A percentile compares a stretch with the other conserved stretches of the same genome.
Evolutionary conservation across 2,113 vertebrate species (phyloP).

Genomic region (Potamarius usumacintae): DNA sequence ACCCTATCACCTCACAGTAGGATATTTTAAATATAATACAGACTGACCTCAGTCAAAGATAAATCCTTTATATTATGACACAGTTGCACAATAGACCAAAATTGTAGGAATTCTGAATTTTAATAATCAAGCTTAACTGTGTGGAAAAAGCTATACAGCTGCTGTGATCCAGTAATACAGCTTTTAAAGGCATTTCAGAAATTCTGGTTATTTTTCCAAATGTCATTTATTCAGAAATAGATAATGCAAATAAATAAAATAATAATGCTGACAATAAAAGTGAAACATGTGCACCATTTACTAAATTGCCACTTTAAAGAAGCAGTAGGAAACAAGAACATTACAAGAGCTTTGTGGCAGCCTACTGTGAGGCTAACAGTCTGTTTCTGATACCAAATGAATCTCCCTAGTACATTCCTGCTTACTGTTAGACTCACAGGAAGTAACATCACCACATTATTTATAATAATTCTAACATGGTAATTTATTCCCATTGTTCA

Average conservation of each 20-base stretch:
- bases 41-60: background rate
- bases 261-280: slow-evolving; percentile 48
- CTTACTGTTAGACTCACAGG: slow-evolving; percentile 40
- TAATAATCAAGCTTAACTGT: slow-evolving; percentile 7
- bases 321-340: slow-evolving; percentile 52
- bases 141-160: background rate
- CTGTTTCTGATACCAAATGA: slow-evolving; percentile 52
- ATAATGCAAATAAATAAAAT: slow-evolving; percentile 49
- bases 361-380: slow-evolving; percentile 56
- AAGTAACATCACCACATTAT: slow-evolving; percentile 39
- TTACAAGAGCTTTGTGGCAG: slow-evolving; percentile 48
- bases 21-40: background rate
- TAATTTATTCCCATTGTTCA: slow-evolving; percentile 34
- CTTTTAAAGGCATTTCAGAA: slow-evolving; percentile 2
- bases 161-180: background rate
- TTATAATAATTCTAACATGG: slow-evolving; percentile 42
- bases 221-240: slow-evolving; percentile 43
- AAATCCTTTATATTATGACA: background rate
- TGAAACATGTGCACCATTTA: slow-evolving; percentile 53
- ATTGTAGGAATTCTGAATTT: background rate
- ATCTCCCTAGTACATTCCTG: slow-evolving; percentile 42
- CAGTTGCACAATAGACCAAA: background rate
- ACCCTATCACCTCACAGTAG: background rate
- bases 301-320: slow-evolving; percentile 57
- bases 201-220: background rate